A percentile compares a stretch with the other conserved stretches of the same genome.
phyloP scores from a whole-genome alignment of 2,797 vertebrate species.

The Chelmon rostratus region DNA sequence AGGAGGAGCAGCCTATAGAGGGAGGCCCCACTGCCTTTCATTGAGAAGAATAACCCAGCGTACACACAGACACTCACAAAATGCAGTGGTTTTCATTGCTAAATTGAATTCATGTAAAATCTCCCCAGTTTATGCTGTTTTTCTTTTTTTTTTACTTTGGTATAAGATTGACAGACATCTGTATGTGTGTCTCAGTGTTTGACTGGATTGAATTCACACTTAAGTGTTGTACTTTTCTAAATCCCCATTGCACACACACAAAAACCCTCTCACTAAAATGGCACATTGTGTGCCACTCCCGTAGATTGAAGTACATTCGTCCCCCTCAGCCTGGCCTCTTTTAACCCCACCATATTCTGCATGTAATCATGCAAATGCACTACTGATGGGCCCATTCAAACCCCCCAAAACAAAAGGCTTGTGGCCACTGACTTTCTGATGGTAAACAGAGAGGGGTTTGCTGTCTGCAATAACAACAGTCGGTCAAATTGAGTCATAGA shows the following conservation, averaged over 20 bases:
- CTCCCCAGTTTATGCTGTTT: neutral
- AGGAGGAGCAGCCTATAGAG: conserved; percentile 67
- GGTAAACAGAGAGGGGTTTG: conserved; percentile 1
- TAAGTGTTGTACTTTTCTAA: neutral
- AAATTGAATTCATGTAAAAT: conserved; percentile 9
- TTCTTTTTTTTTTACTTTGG: neutral
- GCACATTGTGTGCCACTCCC: neutral
- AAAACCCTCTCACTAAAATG: neutral
- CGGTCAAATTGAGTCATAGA: neutral
- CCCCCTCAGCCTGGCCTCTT: conserved; percentile 8
- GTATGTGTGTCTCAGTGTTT: neutral
- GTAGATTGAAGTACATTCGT: conserved; percentile 8
- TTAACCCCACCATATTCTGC: neutral
- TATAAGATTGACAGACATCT: conserved; percentile 10
- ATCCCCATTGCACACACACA: neutral
- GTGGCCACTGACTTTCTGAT: conserved; percentile 15
- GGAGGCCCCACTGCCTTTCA: conserved; percentile 78
- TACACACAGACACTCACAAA: conserved; percentile 29
- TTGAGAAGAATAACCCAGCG: conserved; percentile 57
- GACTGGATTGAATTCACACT: neutral
- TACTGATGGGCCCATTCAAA: conserved; percentile 9
- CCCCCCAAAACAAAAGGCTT: conserved; percentile 10
- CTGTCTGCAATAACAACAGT: neutral
- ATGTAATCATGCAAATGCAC: conserved; percentile 35
- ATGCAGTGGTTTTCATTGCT: conserved; percentile 19